Base-by-base conservation (phyloP, 2,797 vertebrate genomes). In the Anguilla megastoma region DNA sequence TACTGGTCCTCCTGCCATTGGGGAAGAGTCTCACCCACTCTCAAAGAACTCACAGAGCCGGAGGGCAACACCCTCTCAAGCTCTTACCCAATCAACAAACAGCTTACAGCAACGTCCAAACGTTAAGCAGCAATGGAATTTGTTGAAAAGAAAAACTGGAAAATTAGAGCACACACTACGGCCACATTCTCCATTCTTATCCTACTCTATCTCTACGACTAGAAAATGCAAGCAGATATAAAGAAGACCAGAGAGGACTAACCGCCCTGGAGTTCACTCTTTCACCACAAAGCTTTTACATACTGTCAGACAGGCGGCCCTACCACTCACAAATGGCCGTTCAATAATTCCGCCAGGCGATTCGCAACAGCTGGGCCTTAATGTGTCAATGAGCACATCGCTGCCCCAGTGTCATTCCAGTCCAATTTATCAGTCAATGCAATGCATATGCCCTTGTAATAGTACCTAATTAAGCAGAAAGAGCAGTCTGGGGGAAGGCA, bases 321-420 rank as follows among this genome's bases (percentile, higher is more conserved):
- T n/a, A 27, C 4, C 24, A 69, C 2, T 9, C 63, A 18, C 16
- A 60, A 74, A 14, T 36, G 30, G 30, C 71, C 18, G 27, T 14
- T 14, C 30, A 27, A 69, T n/a, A 24, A 74, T 74, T 33, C 71
- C 33, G 30, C 0, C 71, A 33, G 27, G 36, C 12, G 30, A 74
- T 36, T 36, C 30, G 33, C 71, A 33, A 74, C 71, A 74, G 71
- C 71, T 69, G 63, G 63, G 63, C n/a, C 63, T 69, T 69, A 69
- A 69, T 74, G 71, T 36, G 71, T 71, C 66, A 71, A 71, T 71
- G 66, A 60, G 66, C 66, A 71, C 66, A 27, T 4, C 12, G 66
- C 27, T 36, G 71, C 2, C 71, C 12, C 71, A 74, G 8, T 8
- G 24, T 33, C 33, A 74, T 10, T 74, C 33, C 33, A 74, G 3